Base-by-base conservation (phyloP, 1,140 invertebrate species). In the Neodiprion lecontei region DNA sequence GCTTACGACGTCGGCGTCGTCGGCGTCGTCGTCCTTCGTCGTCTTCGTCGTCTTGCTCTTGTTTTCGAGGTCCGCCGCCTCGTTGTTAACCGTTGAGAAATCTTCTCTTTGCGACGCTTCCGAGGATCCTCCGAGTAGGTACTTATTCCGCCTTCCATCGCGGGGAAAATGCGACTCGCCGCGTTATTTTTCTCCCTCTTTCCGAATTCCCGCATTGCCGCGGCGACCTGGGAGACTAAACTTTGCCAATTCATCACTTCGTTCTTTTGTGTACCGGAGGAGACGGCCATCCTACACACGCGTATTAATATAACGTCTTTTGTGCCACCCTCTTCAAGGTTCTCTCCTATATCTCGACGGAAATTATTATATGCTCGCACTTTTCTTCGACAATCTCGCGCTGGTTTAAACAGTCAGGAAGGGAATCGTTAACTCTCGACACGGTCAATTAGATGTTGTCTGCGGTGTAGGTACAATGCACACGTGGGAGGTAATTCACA, bases 31-130 rank as follows among this genome's bases (percentile, higher is more conserved):
- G 12, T 49, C 23, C 69, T 14, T 21, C 53, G 61, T 23, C 50
- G 21, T 65, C 48, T 21, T 17, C 70, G 14, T 23, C 50, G 7
- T 72, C 53, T 72, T 12, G 70, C 50, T 50, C 49, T 14, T 49
- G 53, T 61, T 61, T 12, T 61, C 53, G 53, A 61, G 53, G n/a
- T 61, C 53, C 53, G 53, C 28, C 28, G 28, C 28, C 28, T 40
- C n/a, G 53, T 61, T 61, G 53, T 61, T 61, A 61, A 61, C 53
- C 53, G 53, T 61, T 61, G 53, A 61, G n/a, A 12, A 61, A 61
- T 61, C n/a, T 61, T 61, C 53, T 61, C 53, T 61, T 17, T 61
- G 11, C 53, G 53, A 12, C 53, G 53, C 11, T 12, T 14, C 11
- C 53, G 11, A 17, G 53, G 53, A 61, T 61, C 53, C 53, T 17